A percentile compares a stretch with the other conserved stretches of the same genome.
These are phyloP conservation scores for Tholera decimalis DNA, from an alignment of 2,888 invertebrate species.

Conservation along the genomic window DNA sequence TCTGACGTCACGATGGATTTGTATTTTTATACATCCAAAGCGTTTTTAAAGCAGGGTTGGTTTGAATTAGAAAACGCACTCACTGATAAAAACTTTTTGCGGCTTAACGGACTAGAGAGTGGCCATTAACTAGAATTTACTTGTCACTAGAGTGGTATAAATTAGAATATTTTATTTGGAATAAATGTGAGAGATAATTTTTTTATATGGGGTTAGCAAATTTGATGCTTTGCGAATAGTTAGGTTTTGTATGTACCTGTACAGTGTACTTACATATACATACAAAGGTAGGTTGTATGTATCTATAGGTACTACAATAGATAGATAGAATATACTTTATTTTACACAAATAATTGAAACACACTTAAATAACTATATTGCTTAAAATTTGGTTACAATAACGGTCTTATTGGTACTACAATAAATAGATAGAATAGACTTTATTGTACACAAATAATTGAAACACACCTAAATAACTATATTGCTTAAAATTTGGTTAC, in stretches of 20 bases:
- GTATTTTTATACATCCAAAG: slow-evolving; percentile 52
- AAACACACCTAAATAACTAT: too few species aligned
- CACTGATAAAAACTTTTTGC: slow-evolving; percentile 45
- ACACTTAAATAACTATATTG: too few species aligned
- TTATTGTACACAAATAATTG: too few species aligned
- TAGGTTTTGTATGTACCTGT: neutral
- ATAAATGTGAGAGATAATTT: neutral
- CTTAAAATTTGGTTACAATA: too few species aligned
- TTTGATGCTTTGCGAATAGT: neutral
- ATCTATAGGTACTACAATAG: too few species aligned
- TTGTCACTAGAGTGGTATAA: neutral
- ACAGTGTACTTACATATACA: too few species aligned
- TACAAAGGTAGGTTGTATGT: too few species aligned
- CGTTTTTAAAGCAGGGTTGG: slow-evolving; percentile 44
- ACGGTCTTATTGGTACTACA: too few species aligned
- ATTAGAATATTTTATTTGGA: neutral
- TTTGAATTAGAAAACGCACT: slow-evolving; percentile 47
- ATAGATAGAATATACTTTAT: too few species aligned
- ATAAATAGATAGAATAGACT: too few species aligned
- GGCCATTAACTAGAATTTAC: slow-evolving; percentile 1
- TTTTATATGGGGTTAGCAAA: neutral
- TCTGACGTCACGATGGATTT: slow-evolving; percentile 35
- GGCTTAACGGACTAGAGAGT: neutral
- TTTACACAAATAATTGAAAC: too few species aligned
- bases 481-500: too few species aligned